Conservation (phyloP, 2,888 invertebrate genomes). For the Nephrocerus scutellatus region DNA sequence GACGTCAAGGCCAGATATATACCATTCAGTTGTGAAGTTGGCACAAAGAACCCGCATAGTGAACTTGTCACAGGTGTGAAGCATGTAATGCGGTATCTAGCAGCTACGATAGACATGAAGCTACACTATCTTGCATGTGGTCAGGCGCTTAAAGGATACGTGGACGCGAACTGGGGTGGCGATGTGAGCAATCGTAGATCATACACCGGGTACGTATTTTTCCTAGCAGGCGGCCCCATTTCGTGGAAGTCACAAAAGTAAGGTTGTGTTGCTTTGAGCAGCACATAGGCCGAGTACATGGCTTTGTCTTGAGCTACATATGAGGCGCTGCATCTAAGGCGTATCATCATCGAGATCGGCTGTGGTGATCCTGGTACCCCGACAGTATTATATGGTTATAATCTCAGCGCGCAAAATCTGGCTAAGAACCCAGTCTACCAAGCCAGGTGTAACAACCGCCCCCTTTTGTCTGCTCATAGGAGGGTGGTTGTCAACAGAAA, state of each 20-base stretch:
- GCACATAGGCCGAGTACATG: conserved; percentile 5
- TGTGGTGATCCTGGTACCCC: not conserved
- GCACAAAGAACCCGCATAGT: conserved; percentile 9
- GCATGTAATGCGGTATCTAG: conserved; percentile 2
- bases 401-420: conserved; percentile 12
- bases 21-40: conserved; percentile 23
- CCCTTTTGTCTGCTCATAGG: too few relatives aligned
- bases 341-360: not conserved
- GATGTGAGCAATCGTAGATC: conserved; percentile 4
- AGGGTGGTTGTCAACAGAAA: too few relatives aligned
- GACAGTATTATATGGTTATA: conserved; percentile 7
- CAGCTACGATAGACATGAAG: conserved; percentile 1
- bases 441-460: conserved; percentile 7
- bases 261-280: conserved; percentile 3
- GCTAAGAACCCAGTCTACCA: conserved; percentile 13
- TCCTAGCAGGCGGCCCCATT: not conserved
- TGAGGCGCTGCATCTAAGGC: conserved; percentile 7
- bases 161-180: not conserved
- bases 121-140: conserved; percentile 1
- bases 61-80: conserved; percentile 4
- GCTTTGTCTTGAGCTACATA: conserved; percentile 7
- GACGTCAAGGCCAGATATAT: conserved; percentile 20
- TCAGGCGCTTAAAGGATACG: not conserved
- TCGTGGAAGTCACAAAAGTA: conserved; percentile 4
- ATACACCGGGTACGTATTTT: conserved; percentile 3